Percentiles rank a stretch among this genome's conserved stretches.
Evolutionary conservation across 2,888 invertebrate genomes (phyloP).

Genomic region (Clostera curtula): DNA sequence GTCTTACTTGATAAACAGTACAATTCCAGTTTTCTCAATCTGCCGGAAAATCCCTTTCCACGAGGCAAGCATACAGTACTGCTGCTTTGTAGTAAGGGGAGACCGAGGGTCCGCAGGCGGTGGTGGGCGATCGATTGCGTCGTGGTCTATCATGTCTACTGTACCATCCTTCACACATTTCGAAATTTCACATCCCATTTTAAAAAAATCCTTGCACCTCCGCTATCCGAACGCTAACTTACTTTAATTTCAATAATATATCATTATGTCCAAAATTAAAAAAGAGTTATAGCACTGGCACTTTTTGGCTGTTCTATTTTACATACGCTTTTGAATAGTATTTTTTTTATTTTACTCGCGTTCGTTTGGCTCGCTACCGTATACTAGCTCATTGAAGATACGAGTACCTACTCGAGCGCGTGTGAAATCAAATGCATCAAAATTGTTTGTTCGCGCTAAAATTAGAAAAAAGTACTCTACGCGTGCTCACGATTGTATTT

Average conservation of each 20-base stretch:
- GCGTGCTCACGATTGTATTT: slow-evolving; percentile 11
- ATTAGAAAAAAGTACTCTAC: slow-evolving; percentile 25
- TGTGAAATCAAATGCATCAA: slow-evolving; percentile 34
- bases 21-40: slow-evolving; percentile 89
- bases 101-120: slow-evolving; percentile 84
- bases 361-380: slow-evolving; percentile 11
- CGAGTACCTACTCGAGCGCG: slow-evolving; percentile 27
- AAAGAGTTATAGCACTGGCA: not conserved
- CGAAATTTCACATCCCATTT: slow-evolving; percentile 84
- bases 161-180: too few relatives aligned
- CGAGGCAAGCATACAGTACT: slow-evolving; percentile 90
- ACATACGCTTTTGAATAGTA: not conserved
- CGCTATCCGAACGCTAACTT: too few relatives aligned
- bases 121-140: slow-evolving; percentile 76
- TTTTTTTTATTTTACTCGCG: slow-evolving; percentile 7
- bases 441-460: slow-evolving; percentile 28
- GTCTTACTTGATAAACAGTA: slow-evolving; percentile 91
- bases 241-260: too few relatives aligned
- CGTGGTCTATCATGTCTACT: too few relatives aligned
- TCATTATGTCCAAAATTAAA: not conserved
- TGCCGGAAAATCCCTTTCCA: slow-evolving; percentile 94
- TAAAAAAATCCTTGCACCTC: too few relatives aligned
- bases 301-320: not conserved
- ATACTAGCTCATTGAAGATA: slow-evolving; percentile 11
- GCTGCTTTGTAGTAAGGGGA: slow-evolving; percentile 88